Conservation (phyloP, 2,797 vertebrate species). For the Crocodylus rhombifer region DNA sequence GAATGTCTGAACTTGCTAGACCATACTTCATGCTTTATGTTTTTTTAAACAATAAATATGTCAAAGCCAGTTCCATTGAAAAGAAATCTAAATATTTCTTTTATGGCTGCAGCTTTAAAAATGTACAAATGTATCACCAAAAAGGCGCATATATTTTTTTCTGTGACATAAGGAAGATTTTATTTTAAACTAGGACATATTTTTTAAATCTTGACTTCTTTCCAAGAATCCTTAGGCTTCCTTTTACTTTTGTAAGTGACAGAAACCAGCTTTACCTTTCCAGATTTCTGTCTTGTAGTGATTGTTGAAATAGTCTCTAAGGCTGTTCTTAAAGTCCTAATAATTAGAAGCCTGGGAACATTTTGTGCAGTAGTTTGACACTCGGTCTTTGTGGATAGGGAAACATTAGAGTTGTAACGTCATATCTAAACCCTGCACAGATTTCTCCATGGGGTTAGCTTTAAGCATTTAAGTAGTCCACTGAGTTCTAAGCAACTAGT, state of each 20-base stretch:
- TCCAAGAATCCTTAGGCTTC: conserved; percentile 8
- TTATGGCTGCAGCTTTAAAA: neutral
- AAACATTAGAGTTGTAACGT: neutral
- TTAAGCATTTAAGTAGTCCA: neutral
- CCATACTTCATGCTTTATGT: neutral
- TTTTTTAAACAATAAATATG: neutral
- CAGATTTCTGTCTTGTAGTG: conserved; percentile 33
- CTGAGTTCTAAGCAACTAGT: neutral
- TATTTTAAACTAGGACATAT: conserved; percentile 2
- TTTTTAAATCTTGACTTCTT: neutral
- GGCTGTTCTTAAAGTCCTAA: neutral
- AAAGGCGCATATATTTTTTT: neutral
- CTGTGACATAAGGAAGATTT: neutral
- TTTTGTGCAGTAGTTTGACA: conserved; percentile 34
- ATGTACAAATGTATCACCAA: neutral
- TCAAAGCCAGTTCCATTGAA: neutral
- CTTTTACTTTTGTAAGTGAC: conserved; percentile 29
- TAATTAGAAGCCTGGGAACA: neutral
- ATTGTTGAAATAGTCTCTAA: neutral
- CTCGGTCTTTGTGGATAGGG: conserved; percentile 26
- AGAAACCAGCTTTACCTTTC: conserved; percentile 38
- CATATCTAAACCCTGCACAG: neutral
- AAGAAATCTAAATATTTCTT: neutral
- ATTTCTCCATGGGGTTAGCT: neutral
- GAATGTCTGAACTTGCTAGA: neutral